A percentile compares a stretch with the other conserved stretches of the same genome.
Evolutionary conservation across 2,888 invertebrate genomes (phyloP).

Genomic region (Apantesis nais): DNA sequence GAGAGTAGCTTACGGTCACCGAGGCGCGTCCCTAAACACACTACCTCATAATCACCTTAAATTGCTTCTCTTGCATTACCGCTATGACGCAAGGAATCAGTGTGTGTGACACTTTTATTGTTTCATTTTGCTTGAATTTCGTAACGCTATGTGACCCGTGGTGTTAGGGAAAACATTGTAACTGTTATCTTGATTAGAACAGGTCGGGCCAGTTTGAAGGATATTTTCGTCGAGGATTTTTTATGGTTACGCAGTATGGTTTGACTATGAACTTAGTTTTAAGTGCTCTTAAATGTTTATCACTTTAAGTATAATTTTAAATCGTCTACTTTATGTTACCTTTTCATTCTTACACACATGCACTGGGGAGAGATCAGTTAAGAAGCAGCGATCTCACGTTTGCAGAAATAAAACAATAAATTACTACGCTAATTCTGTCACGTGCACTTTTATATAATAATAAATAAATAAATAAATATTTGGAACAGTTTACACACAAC

Average conservation of each 20-base stretch:
- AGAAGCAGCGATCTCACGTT: background rate
- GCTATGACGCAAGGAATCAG: slow-evolving; percentile 38
- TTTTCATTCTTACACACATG: background rate
- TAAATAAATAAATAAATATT: too few species aligned
- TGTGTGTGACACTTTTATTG: slow-evolving; percentile 48
- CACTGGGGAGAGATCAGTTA: background rate
- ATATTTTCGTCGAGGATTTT: slow-evolving; percentile 16
- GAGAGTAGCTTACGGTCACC: slow-evolving; percentile 38
- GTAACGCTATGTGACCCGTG: slow-evolving; percentile 29
- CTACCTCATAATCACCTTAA: slow-evolving; percentile 43
- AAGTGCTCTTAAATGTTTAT: background rate
- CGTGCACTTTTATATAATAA: too few species aligned
- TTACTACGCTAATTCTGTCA: background rate
- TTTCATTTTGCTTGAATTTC: slow-evolving; percentile 38
- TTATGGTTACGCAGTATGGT: background rate
- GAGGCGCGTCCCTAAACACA: slow-evolving; percentile 45
- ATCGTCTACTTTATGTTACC: background rate
- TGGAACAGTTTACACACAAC: too few species aligned
- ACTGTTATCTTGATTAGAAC: slow-evolving; percentile 39
- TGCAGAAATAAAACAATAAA: background rate
- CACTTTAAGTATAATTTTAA: background rate
- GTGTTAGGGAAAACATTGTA: slow-evolving; percentile 34
- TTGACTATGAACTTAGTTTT: background rate
- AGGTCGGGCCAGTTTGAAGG: slow-evolving; percentile 24
- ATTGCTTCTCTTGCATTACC: slow-evolving; percentile 40